phyloP scores from a whole-genome alignment of 1,140 invertebrate species.

The Drosophila guanche region DNA sequence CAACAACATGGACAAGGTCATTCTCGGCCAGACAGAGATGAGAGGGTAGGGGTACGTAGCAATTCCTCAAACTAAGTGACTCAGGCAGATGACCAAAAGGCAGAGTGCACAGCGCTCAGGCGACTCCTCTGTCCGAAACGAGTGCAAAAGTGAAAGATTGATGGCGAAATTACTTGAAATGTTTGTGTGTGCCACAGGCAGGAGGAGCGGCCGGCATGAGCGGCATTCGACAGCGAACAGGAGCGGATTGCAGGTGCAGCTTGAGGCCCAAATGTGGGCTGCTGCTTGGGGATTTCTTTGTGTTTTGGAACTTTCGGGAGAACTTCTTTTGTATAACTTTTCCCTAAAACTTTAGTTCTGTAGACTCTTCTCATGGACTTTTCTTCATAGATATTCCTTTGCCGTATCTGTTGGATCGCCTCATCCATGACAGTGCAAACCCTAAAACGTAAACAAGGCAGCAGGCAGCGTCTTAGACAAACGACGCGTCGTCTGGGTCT shows the following conservation, averaged over 20 bases:
- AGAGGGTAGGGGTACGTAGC: conserved; percentile 6
- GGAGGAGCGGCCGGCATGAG: conserved; percentile 25
- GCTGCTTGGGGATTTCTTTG: background rate
- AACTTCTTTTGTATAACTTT: background rate
- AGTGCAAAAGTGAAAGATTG: conserved; percentile 83
- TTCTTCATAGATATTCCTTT: background rate
- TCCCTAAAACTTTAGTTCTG: background rate
- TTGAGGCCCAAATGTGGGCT: background rate
- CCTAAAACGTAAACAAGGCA: conserved; percentile 61
- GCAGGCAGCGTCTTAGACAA: conserved; percentile 65
- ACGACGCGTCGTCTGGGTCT: conserved; percentile 42
- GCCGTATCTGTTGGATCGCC: conserved; percentile 18
- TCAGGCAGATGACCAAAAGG: conserved; percentile 44
- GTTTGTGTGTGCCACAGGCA: conserved; percentile 46
- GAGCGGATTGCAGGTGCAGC: background rate
- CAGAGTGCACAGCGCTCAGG: background rate
- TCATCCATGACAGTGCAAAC: conserved; percentile 62
- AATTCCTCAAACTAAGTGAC: conserved; percentile 53
- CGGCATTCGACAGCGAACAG: conserved; percentile 7
- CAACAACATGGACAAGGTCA: conserved; percentile 64
- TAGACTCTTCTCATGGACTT: background rate
- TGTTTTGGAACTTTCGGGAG: background rate
- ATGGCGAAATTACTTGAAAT: conserved; percentile 82
- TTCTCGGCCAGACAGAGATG: background rate
- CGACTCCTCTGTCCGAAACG: conserved; percentile 65